phyloP scores from a whole-genome alignment of 2,888 invertebrate species.

The Callosobruchus maculatus region DNA sequence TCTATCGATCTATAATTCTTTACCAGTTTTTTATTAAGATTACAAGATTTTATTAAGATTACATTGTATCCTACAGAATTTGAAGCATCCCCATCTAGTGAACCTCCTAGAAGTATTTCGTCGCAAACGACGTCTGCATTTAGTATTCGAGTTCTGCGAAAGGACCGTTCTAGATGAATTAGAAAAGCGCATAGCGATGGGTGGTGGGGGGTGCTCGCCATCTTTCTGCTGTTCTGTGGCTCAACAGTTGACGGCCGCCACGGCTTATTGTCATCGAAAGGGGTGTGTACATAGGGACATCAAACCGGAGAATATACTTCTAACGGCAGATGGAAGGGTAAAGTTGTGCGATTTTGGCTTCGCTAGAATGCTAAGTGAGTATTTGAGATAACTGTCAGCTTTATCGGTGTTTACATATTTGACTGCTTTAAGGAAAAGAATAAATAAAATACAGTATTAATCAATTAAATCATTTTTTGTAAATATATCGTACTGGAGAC shows the following conservation, averaged over 20 bases:
- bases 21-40: too few species aligned
- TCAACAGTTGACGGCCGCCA: conserved; percentile 93
- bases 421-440: too few species aligned
- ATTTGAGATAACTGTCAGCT: background rate
- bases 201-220: conserved; percentile 91
- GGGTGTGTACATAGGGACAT: conserved; percentile 96
- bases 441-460: too few species aligned
- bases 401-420: background rate
- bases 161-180: conserved; percentile 94
- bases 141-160: conserved; percentile 99
- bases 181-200: conserved; percentile 52
- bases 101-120: conserved; percentile 97
- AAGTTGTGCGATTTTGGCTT: conserved; percentile 99
- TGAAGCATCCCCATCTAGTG: conserved; percentile 96
- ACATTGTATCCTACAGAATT: conserved; percentile 65
- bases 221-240: conserved; percentile 85
- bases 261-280: conserved; percentile 95
- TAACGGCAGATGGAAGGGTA: conserved; percentile 89
- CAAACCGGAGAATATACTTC: conserved; percentile 97
- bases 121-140: conserved; percentile 88
- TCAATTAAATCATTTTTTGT: too few species aligned
- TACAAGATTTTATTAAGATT: too few species aligned
- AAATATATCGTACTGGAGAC: too few species aligned
- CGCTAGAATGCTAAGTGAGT: conserved; percentile 86
- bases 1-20: too few species aligned